These are phyloP conservation scores for Pica pica DNA, from an alignment of 2,113 vertebrate species.

Conservation along the genomic window DNA sequence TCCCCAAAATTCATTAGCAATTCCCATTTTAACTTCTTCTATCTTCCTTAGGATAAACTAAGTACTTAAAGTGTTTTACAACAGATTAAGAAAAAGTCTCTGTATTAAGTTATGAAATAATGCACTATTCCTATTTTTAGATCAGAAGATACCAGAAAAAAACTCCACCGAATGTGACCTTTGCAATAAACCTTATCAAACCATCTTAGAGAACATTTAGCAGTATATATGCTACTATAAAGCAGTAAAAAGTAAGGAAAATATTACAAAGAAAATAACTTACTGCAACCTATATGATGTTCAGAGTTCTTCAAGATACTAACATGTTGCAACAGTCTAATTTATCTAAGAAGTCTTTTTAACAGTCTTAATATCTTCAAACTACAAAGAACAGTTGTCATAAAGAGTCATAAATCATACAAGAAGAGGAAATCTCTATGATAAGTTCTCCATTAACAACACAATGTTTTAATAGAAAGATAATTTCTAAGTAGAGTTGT, in stretches of 20 bases:
- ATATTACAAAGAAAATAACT: background rate
- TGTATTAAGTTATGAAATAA: background rate
- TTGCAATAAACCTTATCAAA: background rate
- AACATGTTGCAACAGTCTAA: background rate
- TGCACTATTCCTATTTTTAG: background rate
- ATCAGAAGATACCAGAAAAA: background rate
- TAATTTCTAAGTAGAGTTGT: background rate
- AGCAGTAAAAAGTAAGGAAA: background rate
- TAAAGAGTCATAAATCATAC: background rate
- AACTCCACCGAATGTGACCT: background rate
- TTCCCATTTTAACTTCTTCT: background rate
- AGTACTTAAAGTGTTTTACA: background rate
- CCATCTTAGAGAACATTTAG: background rate
- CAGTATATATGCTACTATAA: background rate
- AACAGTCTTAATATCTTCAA: background rate
- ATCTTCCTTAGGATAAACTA: background rate
- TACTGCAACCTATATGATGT: background rate
- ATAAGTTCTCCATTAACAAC: background rate
- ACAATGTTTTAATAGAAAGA: background rate
- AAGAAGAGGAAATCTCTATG: background rate
- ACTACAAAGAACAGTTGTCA: background rate
- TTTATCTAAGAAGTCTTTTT: background rate
- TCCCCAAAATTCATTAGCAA: background rate
- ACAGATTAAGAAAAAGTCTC: background rate
- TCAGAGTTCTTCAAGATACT: background rate